Evolutionary conservation across 2,113 vertebrate genomes (phyloP).

Genomic region (Chamaetylas fuelleborni): DNA sequence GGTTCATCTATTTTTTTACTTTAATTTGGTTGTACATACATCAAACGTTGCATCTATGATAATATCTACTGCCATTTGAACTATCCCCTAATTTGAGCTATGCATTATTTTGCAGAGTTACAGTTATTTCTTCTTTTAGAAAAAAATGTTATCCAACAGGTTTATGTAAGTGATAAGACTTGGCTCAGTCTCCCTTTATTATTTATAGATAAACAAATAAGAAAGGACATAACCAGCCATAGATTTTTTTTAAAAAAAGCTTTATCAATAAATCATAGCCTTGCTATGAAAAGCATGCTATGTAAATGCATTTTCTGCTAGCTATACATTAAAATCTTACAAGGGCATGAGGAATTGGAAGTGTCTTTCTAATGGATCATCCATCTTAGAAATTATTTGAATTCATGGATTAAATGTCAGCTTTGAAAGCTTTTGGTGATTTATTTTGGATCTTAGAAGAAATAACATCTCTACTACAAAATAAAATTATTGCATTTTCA

Average conservation of each 20-base stretch:
- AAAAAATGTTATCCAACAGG: neutral
- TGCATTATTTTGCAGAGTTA: neutral
- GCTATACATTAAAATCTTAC: constrained; percentile 60
- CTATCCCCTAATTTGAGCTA: too few species aligned
- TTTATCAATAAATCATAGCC: constrained; percentile 71
- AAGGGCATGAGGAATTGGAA: constrained; percentile 72
- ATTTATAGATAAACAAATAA: constrained; percentile 54
- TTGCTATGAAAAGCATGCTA: constrained; percentile 42
- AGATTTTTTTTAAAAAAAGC: neutral
- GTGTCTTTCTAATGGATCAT: constrained; percentile 74
- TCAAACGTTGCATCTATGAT: neutral
- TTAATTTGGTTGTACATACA: neutral
- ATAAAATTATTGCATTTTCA: constrained; percentile 72
- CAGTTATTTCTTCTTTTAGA: neutral
- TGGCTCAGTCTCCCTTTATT: neutral
- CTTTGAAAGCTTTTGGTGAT: constrained; percentile 73
- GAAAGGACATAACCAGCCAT: neutral
- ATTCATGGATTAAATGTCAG: constrained; percentile 76
- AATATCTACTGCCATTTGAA: neutral
- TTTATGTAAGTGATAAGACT: neutral
- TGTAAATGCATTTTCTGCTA: constrained; percentile 66
- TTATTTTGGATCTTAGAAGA: constrained; percentile 71
- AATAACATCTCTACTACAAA: constrained; percentile 66
- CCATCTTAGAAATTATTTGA: constrained; percentile 75
- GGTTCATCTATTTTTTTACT: neutral